These are phyloP conservation scores for Noctua fimbriata DNA, from an alignment of 2,888 invertebrate genomes.

Conservation along the genomic window DNA sequence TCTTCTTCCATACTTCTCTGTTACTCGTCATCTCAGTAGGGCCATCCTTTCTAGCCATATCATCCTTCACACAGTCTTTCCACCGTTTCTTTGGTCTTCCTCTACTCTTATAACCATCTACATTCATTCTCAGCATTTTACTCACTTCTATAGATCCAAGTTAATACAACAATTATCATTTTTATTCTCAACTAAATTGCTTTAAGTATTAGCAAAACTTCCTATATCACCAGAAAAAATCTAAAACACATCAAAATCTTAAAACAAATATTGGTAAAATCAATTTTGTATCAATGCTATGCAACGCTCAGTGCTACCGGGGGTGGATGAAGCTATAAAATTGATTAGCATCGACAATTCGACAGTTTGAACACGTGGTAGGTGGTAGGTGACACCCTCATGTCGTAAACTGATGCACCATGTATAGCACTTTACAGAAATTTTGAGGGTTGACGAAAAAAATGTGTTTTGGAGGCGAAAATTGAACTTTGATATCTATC, in stretches of 20 bases:
- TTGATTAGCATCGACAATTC: constrained; percentile 74
- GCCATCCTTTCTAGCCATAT: too few species aligned
- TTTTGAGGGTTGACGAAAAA: constrained; percentile 42
- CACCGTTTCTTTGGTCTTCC: too few species aligned
- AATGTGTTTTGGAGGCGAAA: constrained; percentile 19
- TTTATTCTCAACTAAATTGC: background rate
- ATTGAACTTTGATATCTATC: constrained; percentile 36
- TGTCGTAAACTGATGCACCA: constrained; percentile 58
- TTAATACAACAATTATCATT: background rate
- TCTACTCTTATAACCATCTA: too few species aligned
- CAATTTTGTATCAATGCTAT: constrained; percentile 41
- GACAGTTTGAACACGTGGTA: constrained; percentile 61
- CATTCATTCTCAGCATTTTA: too few species aligned
- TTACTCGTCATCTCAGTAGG: too few species aligned
- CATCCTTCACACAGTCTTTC: too few species aligned
- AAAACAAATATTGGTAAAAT: constrained; percentile 45
- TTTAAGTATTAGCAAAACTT: background rate
- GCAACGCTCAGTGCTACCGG: constrained; percentile 18
- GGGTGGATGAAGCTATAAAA: constrained; percentile 69
- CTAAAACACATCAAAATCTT: background rate
- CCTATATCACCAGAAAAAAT: background rate
- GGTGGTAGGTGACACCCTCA: constrained; percentile 56
- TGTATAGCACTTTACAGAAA: constrained; percentile 58
- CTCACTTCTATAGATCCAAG: background rate
- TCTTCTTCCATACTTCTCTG: too few species aligned